A percentile compares a stretch with the other conserved stretches of the same genome.
Conservation (phyloP, 2,797 vertebrate species). For the Lindbergichthys nudifrons region DNA sequence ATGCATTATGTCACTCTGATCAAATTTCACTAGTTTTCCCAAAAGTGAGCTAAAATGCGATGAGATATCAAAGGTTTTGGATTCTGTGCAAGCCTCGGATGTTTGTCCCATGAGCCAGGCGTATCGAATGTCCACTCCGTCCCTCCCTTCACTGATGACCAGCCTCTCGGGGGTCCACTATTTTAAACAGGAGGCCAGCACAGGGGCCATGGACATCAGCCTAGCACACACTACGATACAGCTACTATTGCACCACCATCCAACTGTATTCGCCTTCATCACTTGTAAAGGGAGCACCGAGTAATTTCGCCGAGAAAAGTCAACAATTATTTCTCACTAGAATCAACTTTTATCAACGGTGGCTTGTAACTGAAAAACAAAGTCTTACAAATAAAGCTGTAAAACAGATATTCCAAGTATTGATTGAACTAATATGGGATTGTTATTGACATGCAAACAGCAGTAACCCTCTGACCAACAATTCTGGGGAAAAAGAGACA, state of each 20-base stretch:
- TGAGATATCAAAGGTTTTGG: slow-evolving; percentile 52
- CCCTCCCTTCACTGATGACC: slow-evolving; percentile 42
- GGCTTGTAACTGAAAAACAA: slow-evolving; percentile 4
- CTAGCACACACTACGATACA: slow-evolving; percentile 21
- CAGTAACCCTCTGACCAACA: background rate
- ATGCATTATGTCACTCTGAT: slow-evolving; percentile 53
- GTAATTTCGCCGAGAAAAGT: background rate
- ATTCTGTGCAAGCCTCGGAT: slow-evolving; percentile 61
- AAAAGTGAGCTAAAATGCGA: slow-evolving; percentile 66
- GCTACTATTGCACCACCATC: background rate
- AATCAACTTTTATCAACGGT: background rate
- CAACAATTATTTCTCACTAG: slow-evolving; percentile 4
- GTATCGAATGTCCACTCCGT: slow-evolving; percentile 56
- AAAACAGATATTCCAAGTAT: no score
- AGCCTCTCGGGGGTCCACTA: slow-evolving; percentile 17
- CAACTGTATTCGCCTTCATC: slow-evolving; percentile 2
- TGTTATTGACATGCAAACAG: no score
- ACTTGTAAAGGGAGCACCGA: background rate
- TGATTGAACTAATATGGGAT: no score
- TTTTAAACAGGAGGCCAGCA: slow-evolving; percentile 44
- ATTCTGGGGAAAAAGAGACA: slow-evolving; percentile 1
- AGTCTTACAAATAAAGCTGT: background rate
- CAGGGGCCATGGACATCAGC: slow-evolving; percentile 2
- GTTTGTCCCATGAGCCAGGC: slow-evolving; percentile 48
- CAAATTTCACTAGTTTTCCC: slow-evolving; percentile 49